These are phyloP conservation scores for Hypolimnas misippus DNA, from an alignment of 2,888 invertebrate genomes.

Conservation along the genomic window DNA sequence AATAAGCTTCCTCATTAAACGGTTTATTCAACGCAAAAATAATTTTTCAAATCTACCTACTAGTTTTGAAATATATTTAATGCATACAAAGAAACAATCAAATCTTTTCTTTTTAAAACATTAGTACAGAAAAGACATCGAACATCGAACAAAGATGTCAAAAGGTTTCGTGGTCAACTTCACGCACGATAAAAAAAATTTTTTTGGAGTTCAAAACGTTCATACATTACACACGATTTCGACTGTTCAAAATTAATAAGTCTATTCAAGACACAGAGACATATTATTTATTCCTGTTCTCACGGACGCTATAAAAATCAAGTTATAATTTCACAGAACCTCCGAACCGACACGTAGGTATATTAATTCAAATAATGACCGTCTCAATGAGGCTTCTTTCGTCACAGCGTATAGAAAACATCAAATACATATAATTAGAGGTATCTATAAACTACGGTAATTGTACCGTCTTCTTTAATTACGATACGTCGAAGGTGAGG, in stretches of 20 bases:
- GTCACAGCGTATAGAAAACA: conserved; percentile 82
- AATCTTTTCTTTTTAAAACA: too few species aligned
- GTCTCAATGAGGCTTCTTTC: conserved; percentile 74
- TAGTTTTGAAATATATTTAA: too few species aligned
- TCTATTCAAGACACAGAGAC: conserved; percentile 64
- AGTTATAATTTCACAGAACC: conserved; percentile 74
- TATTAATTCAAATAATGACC: conserved; percentile 83
- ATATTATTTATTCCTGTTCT: conserved; percentile 76
- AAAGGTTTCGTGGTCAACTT: background rate
- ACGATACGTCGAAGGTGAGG: conserved; percentile 71
- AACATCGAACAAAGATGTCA: background rate
- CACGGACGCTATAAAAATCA: conserved; percentile 78
- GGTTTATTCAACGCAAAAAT: too few species aligned
- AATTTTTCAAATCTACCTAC: too few species aligned
- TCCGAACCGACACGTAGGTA: conserved; percentile 82
- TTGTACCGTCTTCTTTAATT: conserved; percentile 81
- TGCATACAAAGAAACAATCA: too few species aligned
- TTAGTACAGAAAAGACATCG: background rate
- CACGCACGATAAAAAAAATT: background rate
- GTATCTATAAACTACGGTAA: conserved; percentile 81
- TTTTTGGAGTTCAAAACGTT: background rate
- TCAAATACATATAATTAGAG: conserved; percentile 82
- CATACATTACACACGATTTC: conserved; percentile 13
- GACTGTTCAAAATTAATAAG: conserved; percentile 53
- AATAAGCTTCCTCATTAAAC: too few species aligned